A percentile compares a stretch with the other conserved stretches of the same genome.
Conservation (phyloP, 1,140 invertebrate genomes). For the Megalopta genalis region DNA sequence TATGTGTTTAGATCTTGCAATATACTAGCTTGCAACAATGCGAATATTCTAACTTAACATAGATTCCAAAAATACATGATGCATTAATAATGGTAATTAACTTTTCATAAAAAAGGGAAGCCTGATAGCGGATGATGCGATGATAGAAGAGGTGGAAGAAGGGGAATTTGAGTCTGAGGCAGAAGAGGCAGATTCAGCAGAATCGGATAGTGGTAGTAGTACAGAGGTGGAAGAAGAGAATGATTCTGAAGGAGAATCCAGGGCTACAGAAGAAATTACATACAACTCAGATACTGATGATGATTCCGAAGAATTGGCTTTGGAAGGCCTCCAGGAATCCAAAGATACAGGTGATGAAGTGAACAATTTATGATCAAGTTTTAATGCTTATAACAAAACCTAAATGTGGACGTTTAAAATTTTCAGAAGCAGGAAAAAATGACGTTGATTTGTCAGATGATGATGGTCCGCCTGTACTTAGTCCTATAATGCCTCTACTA, state of each 20-base stretch:
- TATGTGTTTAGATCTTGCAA: not conserved
- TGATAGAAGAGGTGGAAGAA: conserved; percentile 59
- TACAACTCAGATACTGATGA: conserved; percentile 64
- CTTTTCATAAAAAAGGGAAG: conserved; percentile 63
- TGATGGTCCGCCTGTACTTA: conserved; percentile 75
- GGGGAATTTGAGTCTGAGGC: conserved; percentile 70
- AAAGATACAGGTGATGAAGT: conserved; percentile 37
- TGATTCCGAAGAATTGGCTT: conserved; percentile 65
- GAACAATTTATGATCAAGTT: conserved; percentile 6
- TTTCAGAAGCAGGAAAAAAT: conserved; percentile 26
- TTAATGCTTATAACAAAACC: not conserved
- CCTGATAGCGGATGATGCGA: conserved; percentile 66
- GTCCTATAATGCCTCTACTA: conserved; percentile 73
- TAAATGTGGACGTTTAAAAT: not conserved
- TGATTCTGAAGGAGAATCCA: conserved; percentile 54
- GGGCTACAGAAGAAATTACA: conserved; percentile 41
- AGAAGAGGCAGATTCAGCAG: conserved; percentile 56
- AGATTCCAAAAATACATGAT: not conserved
- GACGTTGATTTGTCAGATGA: conserved; percentile 62
- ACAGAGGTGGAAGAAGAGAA: conserved; percentile 47
- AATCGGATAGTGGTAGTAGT: conserved; percentile 40
- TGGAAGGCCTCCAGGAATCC: not conserved
- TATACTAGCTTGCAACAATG: not conserved
- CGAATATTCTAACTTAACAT: not conserved
- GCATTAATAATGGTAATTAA: too few species aligned